phyloP scores from a whole-genome alignment of 2,797 vertebrate genomes.

The Hylomyscus alleni region DNA sequence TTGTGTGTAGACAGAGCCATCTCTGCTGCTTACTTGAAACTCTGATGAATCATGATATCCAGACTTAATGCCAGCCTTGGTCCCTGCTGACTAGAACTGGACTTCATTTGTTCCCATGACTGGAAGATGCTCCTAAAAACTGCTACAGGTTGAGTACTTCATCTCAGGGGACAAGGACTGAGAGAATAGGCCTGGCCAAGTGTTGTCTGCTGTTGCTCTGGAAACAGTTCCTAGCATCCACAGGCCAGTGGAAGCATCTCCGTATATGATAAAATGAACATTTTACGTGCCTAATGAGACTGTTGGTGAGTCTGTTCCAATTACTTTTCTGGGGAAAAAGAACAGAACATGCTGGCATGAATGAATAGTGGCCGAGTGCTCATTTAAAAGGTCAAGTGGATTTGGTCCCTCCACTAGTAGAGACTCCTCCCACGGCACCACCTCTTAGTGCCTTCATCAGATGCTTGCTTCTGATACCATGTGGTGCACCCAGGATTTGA shows the following conservation, averaged over 20 bases:
- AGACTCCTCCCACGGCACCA: constrained; percentile 77
- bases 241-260: not conserved
- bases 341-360: constrained; percentile 62
- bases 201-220: not conserved
- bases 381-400: constrained; percentile 87
- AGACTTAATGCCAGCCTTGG: not conserved
- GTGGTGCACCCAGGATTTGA: constrained; percentile 21
- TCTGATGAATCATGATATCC: not conserved
- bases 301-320: constrained; percentile 85
- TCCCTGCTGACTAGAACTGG: not conserved
- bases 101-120: not conserved
- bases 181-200: not conserved
- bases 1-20: not conserved
- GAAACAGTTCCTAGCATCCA: not conserved
- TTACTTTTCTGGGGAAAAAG: constrained; percentile 75
- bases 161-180: not conserved
- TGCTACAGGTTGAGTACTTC: not conserved
- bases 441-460: constrained; percentile 79
- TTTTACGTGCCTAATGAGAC: constrained; percentile 82
- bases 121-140: not conserved
- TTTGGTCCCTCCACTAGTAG: constrained; percentile 65
- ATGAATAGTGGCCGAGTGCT: constrained; percentile 82
- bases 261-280: constrained; percentile 26
- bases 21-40: not conserved
- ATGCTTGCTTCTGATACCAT: constrained; percentile 79